These are phyloP conservation scores for Asobara japonica DNA, from an alignment of 1,140 invertebrate genomes.

Conservation along the genomic window DNA sequence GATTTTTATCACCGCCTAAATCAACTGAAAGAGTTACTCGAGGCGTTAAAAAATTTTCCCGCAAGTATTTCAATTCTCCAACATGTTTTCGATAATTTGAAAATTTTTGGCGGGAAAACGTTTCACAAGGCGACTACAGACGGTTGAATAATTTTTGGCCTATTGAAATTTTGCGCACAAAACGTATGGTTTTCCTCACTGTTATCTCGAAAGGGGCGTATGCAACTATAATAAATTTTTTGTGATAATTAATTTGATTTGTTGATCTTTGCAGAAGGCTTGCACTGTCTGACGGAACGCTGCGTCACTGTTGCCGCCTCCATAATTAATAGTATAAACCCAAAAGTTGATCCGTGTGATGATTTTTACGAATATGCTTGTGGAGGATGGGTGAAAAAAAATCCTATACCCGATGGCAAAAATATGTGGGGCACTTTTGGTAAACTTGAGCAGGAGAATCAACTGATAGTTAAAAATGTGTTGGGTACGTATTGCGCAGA, in stretches of 20 bases:
- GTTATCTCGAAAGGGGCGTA: background rate
- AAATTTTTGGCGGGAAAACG: too few species aligned
- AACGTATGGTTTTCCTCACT: too few species aligned
- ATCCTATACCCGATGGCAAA: slow-evolving; percentile 92
- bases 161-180: too few species aligned
- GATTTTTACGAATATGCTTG: slow-evolving; percentile 97
- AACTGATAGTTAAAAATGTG: slow-evolving; percentile 90
- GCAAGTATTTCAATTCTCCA: too few species aligned
- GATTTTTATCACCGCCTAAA: too few species aligned
- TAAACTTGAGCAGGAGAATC: slow-evolving; percentile 92
- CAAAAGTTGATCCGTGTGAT: slow-evolving; percentile 84
- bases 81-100: too few species aligned
- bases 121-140: too few species aligned
- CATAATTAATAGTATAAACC: slow-evolving; percentile 86
- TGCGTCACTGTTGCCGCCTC: slow-evolving; percentile 88
- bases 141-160: too few species aligned
- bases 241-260: slow-evolving; percentile 10
- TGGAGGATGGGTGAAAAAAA: slow-evolving; percentile 90
- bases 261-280: slow-evolving; percentile 47
- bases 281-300: slow-evolving; percentile 79
- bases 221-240: too few species aligned
- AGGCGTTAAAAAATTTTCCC: too few species aligned
- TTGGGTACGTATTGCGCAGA: slow-evolving; percentile 73
- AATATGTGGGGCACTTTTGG: slow-evolving; percentile 96
- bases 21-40: too few species aligned